phyloP scores from a whole-genome alignment of 2,113 vertebrate species.

The Oncorhynchus clarkii region DNA sequence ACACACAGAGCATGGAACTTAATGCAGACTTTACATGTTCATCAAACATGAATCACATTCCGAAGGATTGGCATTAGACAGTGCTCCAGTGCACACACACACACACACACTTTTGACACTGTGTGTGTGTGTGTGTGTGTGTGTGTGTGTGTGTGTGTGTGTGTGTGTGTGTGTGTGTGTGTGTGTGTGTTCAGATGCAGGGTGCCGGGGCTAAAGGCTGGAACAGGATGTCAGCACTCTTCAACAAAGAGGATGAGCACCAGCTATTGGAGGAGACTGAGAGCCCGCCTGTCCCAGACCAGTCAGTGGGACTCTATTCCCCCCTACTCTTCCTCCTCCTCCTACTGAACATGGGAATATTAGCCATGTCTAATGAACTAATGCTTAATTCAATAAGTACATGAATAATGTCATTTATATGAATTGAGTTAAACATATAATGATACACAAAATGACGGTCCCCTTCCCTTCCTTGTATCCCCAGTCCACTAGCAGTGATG shows the following conservation, averaged over 20 bases:
- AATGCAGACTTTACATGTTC: background rate
- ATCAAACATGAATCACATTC: background rate
- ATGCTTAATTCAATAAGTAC: no score
- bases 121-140: no score
- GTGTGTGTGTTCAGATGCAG: conserved; percentile 76
- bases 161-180: background rate
- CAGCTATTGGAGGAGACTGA: conserved; percentile 82
- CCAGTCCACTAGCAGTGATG: conserved; percentile 73
- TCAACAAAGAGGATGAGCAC: conserved; percentile 89
- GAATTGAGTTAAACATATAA: no score
- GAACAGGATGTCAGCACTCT: conserved; percentile 86
- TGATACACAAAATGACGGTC: background rate
- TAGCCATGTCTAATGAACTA: no score
- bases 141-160: background rate
- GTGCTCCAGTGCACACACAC: no score
- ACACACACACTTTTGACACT: background rate
- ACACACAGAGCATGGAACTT: background rate
- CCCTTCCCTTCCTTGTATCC: conserved; percentile 8
- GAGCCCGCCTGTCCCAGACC: conserved; percentile 77
- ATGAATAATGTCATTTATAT: no score
- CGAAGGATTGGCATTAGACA: no score
- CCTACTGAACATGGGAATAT: no score
- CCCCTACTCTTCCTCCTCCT: background rate
- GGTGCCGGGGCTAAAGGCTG: conserved; percentile 85
- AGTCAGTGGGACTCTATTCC: conserved; percentile 74